A percentile compares a stretch with the other conserved stretches of the same genome.
phyloP scores from a whole-genome alignment of 2,888 invertebrate species.

The Microplitis manilae region DNA sequence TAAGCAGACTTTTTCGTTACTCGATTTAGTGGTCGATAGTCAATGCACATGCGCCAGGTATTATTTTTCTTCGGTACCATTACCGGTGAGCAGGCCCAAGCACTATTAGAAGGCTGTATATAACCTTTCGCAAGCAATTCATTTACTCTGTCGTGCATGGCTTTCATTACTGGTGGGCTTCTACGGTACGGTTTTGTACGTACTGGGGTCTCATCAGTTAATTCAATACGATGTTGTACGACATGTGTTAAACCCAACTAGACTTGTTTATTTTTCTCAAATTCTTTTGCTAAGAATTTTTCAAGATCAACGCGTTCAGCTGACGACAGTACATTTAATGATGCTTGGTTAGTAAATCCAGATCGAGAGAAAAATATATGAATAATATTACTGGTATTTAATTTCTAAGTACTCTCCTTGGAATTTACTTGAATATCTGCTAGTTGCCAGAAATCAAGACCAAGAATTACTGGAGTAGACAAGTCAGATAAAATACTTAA shows the following conservation, averaged over 20 bases:
- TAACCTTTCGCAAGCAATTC: conserved; percentile 32
- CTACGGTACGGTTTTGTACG: conserved; percentile 37
- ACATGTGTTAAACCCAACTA: conserved; percentile 30
- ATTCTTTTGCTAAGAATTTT: conserved; percentile 33
- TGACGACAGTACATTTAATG: neutral
- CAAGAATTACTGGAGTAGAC: neutral
- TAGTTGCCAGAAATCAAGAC: neutral
- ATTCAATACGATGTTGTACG: conserved; percentile 37
- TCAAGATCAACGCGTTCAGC: neutral
- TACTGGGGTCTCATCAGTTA: conserved; percentile 26
- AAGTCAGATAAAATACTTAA: neutral
- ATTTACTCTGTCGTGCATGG: conserved; percentile 36
- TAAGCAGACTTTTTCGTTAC: conserved; percentile 45
- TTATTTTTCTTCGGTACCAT: conserved; percentile 39
- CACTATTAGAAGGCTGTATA: conserved; percentile 34
- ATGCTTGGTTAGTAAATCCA: neutral
- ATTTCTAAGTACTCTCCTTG: neutral
- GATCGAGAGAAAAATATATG: neutral
- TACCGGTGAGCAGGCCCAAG: conserved; percentile 43
- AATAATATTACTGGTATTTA: neutral
- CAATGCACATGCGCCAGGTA: conserved; percentile 39
- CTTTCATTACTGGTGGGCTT: conserved; percentile 28
- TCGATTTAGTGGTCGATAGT: conserved; percentile 40
- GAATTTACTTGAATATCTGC: neutral
- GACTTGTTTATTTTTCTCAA: conserved; percentile 32